Evolutionary conservation across 2,888 invertebrate genomes (phyloP), one percentile per base, ranked within the genome.

Genomic region (Drepanosiphum platanoidis): DNA sequence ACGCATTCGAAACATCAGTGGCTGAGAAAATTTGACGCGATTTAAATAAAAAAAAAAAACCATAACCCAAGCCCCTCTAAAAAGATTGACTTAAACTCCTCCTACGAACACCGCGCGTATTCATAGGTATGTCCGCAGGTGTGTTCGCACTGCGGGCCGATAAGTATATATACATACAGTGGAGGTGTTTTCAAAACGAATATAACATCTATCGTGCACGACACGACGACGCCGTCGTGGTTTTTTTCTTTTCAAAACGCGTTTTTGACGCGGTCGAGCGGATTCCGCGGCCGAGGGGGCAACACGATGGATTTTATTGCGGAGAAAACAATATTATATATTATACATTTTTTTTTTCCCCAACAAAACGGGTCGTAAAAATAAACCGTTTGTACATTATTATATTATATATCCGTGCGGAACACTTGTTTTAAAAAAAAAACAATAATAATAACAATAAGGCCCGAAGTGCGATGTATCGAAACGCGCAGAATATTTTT

Each of bases 301-400:
- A n/a, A n/a, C n/a, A 70, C 27, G n/a, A 18, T 18, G n/a, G 52
- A n/a, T 80, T 70, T 80, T 68, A 68, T 80, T 68, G 22, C 36
- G 39, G 11, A 64, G 77, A 64, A 64, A 78, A 78, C 30, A 78
- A 46, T 66, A 68, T 11, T 39, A 9, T 3, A 64, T 34, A 68
- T 68, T 18, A 13, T 39, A n/a, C 27, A 30, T 46, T 72, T 72
- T 39, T 46, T 72, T 46, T 46, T 46, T 42, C 11, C 11, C 27
- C 30, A 22, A 34, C 52, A 36, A 52, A 80, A 80, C 68, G 27
- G 68, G 79, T 68, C 66, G 36, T 36, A 36, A 71, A 71, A 61
- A 58, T 22, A 61, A 61, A 61, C n/a, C 27, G 61, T 61, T 3
- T 27, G 8, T 61, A 27, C 9, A 3, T n/a, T 27, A 27, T 61